Percentiles rank a stretch among this genome's conserved stretches.
Evolutionary conservation across 2,113 vertebrate genomes (phyloP).

Genomic region (Rutilus rutilus): DNA sequence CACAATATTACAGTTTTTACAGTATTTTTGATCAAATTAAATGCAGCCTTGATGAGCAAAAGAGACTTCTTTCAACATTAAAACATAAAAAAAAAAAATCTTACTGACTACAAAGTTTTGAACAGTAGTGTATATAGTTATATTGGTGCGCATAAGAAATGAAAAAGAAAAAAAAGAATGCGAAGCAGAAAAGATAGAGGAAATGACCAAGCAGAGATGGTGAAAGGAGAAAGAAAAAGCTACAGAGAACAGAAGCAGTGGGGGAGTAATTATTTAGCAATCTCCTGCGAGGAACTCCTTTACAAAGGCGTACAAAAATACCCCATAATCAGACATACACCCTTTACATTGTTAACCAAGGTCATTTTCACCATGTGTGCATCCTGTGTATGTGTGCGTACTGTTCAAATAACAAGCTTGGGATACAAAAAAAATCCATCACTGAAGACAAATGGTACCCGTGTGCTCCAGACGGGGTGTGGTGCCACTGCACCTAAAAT

Average conservation of each 20-base stretch:
- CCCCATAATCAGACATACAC: conserved; percentile 44
- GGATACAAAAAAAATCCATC: conserved; percentile 37
- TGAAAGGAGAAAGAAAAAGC: conserved; percentile 24
- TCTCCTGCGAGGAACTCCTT: conserved; percentile 45
- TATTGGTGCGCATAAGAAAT: not conserved
- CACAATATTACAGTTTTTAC: not conserved
- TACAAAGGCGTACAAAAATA: conserved; percentile 43
- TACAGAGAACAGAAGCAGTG: conserved; percentile 50
- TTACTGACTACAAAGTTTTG: not conserved
- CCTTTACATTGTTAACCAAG: conserved; percentile 41
- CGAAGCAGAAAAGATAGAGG: not conserved
- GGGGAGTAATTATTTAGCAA: conserved; percentile 55
- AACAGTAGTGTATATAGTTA: not conserved
- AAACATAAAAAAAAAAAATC: not conserved
- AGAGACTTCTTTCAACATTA: not conserved
- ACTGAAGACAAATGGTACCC: conserved; percentile 37
- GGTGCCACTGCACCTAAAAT: conserved; percentile 39
- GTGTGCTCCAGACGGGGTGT: conserved; percentile 41
- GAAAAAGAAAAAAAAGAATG: not conserved
- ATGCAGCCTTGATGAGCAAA: not conserved
- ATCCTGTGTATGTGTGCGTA: not conserved
- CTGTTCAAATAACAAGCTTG: conserved; percentile 40
- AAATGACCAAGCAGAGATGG: not conserved
- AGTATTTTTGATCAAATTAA: not conserved
- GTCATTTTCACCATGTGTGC: conserved; percentile 32